phyloP scores from a whole-genome alignment of 2,888 invertebrate genomes.

The Poecilus cupreus region DNA sequence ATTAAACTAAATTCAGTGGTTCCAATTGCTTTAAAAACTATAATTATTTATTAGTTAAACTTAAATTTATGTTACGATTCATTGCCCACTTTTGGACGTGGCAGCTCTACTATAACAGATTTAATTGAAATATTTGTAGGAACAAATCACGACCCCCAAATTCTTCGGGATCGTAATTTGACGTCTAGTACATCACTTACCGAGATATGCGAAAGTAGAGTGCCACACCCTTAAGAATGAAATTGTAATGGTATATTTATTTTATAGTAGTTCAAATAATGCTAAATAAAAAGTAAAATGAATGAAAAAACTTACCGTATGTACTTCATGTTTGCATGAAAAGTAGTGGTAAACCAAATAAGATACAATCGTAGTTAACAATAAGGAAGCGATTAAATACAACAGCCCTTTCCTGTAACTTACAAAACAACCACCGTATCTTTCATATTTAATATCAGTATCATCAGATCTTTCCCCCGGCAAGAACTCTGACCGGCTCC shows the following conservation, averaged over 20 bases:
- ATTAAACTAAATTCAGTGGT: too few species aligned
- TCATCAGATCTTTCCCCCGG: conserved; percentile 74
- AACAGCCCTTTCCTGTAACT: conserved; percentile 76
- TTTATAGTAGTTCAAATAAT: not conserved
- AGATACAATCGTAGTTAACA: conserved; percentile 67
- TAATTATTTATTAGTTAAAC: too few species aligned
- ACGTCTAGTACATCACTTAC: too few species aligned
- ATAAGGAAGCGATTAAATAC: conserved; percentile 70
- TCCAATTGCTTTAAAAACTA: too few species aligned
- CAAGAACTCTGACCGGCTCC: conserved; percentile 78
- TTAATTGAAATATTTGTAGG: too few species aligned
- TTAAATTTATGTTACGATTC: not conserved
- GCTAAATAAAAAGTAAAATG: conserved; percentile 3
- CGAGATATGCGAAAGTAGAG: too few species aligned
- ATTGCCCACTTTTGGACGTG: too few species aligned
- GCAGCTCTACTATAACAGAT: too few species aligned
- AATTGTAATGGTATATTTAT: too few species aligned
- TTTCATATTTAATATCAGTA: conserved; percentile 76
- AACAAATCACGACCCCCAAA: too few species aligned
- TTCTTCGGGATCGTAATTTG: too few species aligned
- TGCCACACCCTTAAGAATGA: too few species aligned
- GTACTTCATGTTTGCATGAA: conserved; percentile 64
- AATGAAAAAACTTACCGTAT: conserved; percentile 63
- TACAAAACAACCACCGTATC: conserved; percentile 79
- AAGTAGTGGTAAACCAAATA: conserved; percentile 70